These are phyloP conservation scores for Eubasilissa regina DNA, from an alignment of 1,140 invertebrate species.

Conservation along the genomic window DNA sequence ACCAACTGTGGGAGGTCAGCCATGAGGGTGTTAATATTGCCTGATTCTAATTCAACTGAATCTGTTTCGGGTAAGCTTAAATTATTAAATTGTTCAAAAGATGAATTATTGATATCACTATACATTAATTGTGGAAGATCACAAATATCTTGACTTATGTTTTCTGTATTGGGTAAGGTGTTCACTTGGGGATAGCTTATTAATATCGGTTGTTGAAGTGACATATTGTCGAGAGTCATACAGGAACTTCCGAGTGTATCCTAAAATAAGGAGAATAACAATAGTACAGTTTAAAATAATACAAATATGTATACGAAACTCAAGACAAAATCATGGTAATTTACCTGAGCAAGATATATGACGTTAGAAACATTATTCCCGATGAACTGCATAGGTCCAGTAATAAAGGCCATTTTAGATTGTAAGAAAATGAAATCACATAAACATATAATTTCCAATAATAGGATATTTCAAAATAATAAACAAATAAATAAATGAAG, in stretches of 20 bases:
- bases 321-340: not conserved
- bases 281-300: not conserved
- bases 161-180: conserved; percentile 13
- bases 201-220: conserved; percentile 33
- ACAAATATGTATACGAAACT: not conserved
- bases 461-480: not conserved
- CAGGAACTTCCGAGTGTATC: conserved; percentile 22
- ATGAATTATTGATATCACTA: not conserved
- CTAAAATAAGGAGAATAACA: conserved; percentile 17
- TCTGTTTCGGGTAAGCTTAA: conserved; percentile 3
- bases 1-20: conserved; percentile 17
- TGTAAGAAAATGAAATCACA: not conserved
- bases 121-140: conserved; percentile 9
- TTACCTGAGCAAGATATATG: conserved; percentile 40
- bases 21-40: not conserved
- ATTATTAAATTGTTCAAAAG: conserved; percentile 16
- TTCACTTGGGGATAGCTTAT: conserved; percentile 37
- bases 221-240: conserved; percentile 28
- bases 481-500: no score
- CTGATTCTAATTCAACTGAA: not conserved
- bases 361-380: conserved; percentile 30
- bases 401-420: conserved; percentile 36
- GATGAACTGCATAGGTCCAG: conserved; percentile 17
- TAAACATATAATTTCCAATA: not conserved
- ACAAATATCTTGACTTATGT: conserved; percentile 16